Percentiles rank a stretch among this genome's conserved stretches.
phyloP scores from a whole-genome alignment of 2,888 invertebrate species.

The Brassicogethes aeneus region DNA sequence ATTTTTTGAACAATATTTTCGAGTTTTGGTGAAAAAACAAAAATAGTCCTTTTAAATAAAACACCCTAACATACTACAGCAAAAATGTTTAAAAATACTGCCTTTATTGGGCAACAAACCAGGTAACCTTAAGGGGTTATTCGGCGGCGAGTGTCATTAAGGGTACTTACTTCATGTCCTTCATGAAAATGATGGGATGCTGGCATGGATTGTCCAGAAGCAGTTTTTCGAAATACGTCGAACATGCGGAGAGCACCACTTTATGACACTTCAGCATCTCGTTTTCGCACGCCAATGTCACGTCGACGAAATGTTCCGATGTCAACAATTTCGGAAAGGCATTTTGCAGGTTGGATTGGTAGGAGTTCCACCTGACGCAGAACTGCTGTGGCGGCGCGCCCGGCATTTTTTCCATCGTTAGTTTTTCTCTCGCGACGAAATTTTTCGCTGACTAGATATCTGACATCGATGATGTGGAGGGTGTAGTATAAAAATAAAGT shows the following conservation, averaged over 20 bases:
- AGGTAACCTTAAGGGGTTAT: too few species aligned
- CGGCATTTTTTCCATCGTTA: conserved; percentile 15
- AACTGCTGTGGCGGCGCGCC: conserved; percentile 52
- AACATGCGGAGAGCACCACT: conserved; percentile 76
- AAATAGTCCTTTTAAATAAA: too few species aligned
- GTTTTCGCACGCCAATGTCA: conserved; percentile 81
- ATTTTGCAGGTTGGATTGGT: conserved; percentile 69
- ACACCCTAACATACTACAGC: too few species aligned
- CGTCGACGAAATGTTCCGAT: conserved; percentile 80
- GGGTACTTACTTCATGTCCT: conserved; percentile 62
- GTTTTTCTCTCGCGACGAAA: background rate
- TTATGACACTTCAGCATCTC: conserved; percentile 81
- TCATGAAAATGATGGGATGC: conserved; percentile 76
- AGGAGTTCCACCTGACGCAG: conserved; percentile 75
- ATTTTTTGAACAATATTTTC: too few species aligned
- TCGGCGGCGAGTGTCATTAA: too few species aligned
- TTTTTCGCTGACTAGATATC: background rate
- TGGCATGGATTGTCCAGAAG: conserved; percentile 77
- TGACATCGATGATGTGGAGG: too few species aligned
- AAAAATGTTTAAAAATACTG: too few species aligned
- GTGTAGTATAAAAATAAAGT: background rate
- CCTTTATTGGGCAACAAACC: too few species aligned
- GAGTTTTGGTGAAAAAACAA: too few species aligned
- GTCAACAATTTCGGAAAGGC: conserved; percentile 67
- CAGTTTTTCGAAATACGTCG: conserved; percentile 72